Base-by-base conservation (phyloP, 2,113 vertebrate species). In the Actenoides hombroni region DNA sequence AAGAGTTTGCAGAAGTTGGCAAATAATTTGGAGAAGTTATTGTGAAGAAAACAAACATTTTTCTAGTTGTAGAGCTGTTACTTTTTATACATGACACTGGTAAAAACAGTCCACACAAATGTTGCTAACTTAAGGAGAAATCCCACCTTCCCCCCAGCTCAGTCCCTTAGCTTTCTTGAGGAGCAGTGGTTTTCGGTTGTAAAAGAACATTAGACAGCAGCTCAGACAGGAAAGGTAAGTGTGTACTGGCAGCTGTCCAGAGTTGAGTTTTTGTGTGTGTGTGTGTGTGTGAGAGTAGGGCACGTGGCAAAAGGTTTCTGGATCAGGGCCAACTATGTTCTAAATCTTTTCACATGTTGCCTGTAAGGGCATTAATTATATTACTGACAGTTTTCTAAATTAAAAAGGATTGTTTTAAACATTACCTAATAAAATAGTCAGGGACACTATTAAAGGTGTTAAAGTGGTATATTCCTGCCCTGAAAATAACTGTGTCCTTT, bases 341-440 rank as follows among this genome's bases (percentile, higher is more conserved):
- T 91, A n/a, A 61, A 68, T 73, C 24, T 71, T 56, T 84, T 83
- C 67, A 48, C 26, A 13, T 64, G 42, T 13, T 92, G 33, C 24
- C 40, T 86, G 25, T 56, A 82, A 63, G 31, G 26, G 25, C 20
- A 53, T 71, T 75, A 44, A 67, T 29, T 70, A 29, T 68, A 51
- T 46, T 92, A 53, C 31, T 79, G 28, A 33, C 23, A 54, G 15
- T 76, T 94, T 88, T 84, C 25, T 39, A 86, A 83, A 90, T 74
- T 48, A 77, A 57, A 94, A 92, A 83, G 10, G 8, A 64, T 68
- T 65, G 16, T 63, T 71, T 87, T 24, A 69, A 89, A 82, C 14
- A 42, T 70, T 73, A 20, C 23, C 31, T 73, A 83, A 87, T 76
- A 78, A 76, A 84, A 21, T 37, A 69, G 12, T 33, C 13, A 71